Percentiles rank a stretch among this genome's conserved stretches.
These are phyloP conservation scores for Phycodurus eques DNA, from an alignment of 2,113 vertebrate genomes.

Conservation along the genomic window DNA sequence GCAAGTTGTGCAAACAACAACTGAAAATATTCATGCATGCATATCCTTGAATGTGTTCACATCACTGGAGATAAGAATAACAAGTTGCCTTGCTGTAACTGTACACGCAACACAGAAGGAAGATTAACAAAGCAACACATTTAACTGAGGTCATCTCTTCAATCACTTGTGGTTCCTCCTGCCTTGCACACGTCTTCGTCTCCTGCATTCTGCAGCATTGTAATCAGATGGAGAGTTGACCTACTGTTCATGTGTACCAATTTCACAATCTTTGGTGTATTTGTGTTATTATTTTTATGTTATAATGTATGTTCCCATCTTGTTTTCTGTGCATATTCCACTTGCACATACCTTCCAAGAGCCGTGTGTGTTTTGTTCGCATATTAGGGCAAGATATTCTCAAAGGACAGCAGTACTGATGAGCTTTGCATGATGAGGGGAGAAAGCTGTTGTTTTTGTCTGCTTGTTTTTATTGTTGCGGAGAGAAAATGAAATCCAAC, in stretches of 20 bases:
- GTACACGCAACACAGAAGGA: slow-evolving; percentile 10
- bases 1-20: slow-evolving; percentile 10
- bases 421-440: slow-evolving; percentile 33
- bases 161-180: slow-evolving; percentile 29
- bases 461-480: slow-evolving; percentile 20
- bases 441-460: slow-evolving; percentile 27
- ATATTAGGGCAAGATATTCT: slow-evolving; percentile 50
- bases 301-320: neutral
- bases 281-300: slow-evolving; percentile 22
- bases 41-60: slow-evolving; percentile 39
- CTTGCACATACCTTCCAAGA: slow-evolving; percentile 18
- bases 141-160: slow-evolving; percentile 16
- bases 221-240: neutral
- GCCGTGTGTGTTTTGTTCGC: slow-evolving; percentile 26
- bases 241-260: slow-evolving; percentile 4
- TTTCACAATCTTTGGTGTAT: slow-evolving; percentile 6
- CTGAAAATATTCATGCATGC: slow-evolving; percentile 26
- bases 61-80: slow-evolving; percentile 43
- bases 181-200: slow-evolving; percentile 19
- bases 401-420: slow-evolving; percentile 36
- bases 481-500: slow-evolving; percentile 4
- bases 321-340: slow-evolving; percentile 20
- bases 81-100: slow-evolving; percentile 24
- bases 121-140: slow-evolving; percentile 39
- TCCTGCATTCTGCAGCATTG: slow-evolving; percentile 10